Evolutionary conservation across 2,113 vertebrate species (phyloP), one percentile per base, ranked within the genome.

Genomic region (Propithecus coquereli): DNA sequence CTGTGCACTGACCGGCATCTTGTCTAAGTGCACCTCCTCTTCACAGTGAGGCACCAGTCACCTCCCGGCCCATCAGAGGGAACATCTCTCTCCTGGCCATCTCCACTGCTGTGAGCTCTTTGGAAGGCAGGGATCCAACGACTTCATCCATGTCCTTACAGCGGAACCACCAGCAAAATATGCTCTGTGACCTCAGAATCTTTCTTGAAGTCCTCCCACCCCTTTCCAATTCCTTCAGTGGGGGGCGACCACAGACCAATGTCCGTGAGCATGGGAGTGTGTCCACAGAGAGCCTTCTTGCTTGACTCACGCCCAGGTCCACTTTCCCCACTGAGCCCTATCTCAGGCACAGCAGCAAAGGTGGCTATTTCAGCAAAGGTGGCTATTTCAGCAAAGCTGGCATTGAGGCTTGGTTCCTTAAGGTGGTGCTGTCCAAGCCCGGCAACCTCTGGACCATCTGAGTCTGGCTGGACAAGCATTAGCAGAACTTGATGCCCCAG

Each of bases 191-290:
- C 20, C 8, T 70, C 34, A 50, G 52, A 34, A 32, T 32, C 74
- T 32, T 40, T 47, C 4, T 25, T 0, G 0, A 43, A 57, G 40
- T 68, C 61, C 23, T 70, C n/a, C 34, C 0, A 5, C 1, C 4
- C 22, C 32, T 59, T 30, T 68, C 50, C 59, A 45, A 4, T 43
- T 22, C 73, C 43, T 27, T 54, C n/a, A 50, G 16, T 6, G n/a
- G 4, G 37, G 3, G 20, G 71, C 37, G 22, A 50, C 13, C 82
- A 77, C 81, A 20, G 50, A 13, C 61, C 37, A 70, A 32, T 8
- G 2, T 61, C 52, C 50, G 16, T 47, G 73, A 47, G 40, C 20
- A 13, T 52, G 27, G 32, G 8, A 14, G 14, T 34, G 47, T 8
- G 11, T 17, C 52, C 63, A 47, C 16, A 3, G 22, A 85, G 12